Evolutionary conservation across 2,113 vertebrate genomes (phyloP).

Genomic region (Coracopsis vasa): DNA sequence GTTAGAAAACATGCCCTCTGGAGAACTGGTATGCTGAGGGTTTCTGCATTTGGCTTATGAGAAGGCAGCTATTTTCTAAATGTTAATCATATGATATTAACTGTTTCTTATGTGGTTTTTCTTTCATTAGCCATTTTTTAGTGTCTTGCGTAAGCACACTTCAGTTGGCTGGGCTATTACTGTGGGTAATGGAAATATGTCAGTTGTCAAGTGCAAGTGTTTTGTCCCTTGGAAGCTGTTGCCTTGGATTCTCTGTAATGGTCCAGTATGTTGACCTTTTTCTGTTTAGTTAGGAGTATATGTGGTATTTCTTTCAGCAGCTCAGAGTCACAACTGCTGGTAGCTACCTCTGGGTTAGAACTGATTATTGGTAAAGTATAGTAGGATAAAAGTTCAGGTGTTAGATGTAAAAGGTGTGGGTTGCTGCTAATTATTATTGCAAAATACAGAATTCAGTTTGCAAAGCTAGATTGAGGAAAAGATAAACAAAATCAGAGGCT

Average conservation of each 20-base stretch:
- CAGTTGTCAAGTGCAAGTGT: neutral
- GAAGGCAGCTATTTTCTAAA: neutral
- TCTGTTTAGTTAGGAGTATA: neutral
- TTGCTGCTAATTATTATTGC: neutral
- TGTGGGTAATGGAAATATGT: conserved; percentile 2
- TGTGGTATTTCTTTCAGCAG: neutral
- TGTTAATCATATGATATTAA: neutral
- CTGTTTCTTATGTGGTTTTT: neutral
- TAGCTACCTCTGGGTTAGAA: neutral
- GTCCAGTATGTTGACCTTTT: neutral
- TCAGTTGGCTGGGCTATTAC: neutral
- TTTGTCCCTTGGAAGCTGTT: neutral
- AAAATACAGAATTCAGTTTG: neutral
- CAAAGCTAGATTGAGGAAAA: neutral
- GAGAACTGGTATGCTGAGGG: neutral
- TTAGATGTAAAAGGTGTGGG: neutral
- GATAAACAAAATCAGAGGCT: neutral
- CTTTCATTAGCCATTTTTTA: neutral
- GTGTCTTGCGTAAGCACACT: neutral
- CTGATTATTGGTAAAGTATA: neutral
- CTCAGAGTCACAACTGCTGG: neutral
- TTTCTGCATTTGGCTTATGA: neutral
- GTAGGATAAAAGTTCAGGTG: neutral
- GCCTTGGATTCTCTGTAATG: neutral
- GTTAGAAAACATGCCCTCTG: neutral